Conservation (phyloP, 2,888 invertebrate species). For the Scrobipalpa costella region DNA sequence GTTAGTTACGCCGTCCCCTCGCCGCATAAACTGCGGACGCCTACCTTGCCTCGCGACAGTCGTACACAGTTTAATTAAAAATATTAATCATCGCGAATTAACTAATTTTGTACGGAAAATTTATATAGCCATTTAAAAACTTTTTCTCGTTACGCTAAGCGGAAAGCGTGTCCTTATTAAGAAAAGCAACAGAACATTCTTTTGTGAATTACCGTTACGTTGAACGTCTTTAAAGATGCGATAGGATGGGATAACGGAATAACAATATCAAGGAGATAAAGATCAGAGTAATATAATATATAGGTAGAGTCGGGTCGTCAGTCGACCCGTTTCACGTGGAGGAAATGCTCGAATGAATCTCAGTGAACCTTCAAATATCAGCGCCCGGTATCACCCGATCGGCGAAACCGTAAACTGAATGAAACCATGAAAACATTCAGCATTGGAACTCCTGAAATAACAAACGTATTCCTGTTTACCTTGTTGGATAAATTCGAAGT, state of each 20-base stretch:
- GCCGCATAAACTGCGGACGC: slow-evolving; percentile 41
- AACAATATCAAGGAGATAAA: slow-evolving; percentile 20
- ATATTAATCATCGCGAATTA: slow-evolving; percentile 39
- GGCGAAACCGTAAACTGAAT: slow-evolving; percentile 38
- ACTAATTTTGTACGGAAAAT: slow-evolving; percentile 27
- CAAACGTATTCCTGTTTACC: slow-evolving; percentile 27
- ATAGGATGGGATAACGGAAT: slow-evolving; percentile 4
- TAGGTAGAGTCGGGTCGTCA: neutral
- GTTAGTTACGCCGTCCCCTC: slow-evolving; percentile 47
- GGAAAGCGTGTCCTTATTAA: slow-evolving; percentile 3
- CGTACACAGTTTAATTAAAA: slow-evolving; percentile 48
- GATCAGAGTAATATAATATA: slow-evolving; percentile 18
- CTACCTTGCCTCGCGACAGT: slow-evolving; percentile 37
- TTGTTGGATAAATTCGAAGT: slow-evolving; percentile 1
- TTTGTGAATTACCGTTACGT: slow-evolving; percentile 1
- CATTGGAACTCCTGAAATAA: slow-evolving; percentile 35
- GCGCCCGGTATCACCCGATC: slow-evolving; percentile 44
- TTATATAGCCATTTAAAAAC: slow-evolving; percentile 10
- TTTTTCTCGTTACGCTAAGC: slow-evolving; percentile 19
- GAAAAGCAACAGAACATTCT: slow-evolving; percentile 2
- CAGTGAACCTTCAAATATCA: slow-evolving; percentile 18
- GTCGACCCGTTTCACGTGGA: slow-evolving; percentile 16
- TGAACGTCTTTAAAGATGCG: neutral
- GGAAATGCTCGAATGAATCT: slow-evolving; percentile 29
- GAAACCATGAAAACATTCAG: slow-evolving; percentile 35